Conservation (phyloP, 37 sponge, comb jelly and placozoan species). For the Spongilla lacustris region DNA sequence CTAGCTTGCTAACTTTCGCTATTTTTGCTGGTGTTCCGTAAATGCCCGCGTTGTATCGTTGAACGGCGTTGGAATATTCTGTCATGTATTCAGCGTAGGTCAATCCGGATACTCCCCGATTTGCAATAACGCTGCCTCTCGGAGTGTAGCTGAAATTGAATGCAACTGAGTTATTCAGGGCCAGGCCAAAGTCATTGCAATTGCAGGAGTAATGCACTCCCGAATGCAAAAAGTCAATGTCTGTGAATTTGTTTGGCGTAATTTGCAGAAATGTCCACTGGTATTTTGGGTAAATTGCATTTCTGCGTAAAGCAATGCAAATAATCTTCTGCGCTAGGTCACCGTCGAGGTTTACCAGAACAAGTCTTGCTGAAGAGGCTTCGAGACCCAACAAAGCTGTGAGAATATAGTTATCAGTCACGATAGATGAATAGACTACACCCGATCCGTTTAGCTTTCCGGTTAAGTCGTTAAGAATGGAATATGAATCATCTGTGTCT, state of each 20-base stretch:
- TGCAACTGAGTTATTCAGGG: not conserved
- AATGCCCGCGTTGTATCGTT: not conserved
- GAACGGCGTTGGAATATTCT: not conserved
- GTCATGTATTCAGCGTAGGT: not conserved
- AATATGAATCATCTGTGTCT: not conserved
- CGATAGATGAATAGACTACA: not conserved
- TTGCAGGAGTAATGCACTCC: not conserved
- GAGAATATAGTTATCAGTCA: no score
- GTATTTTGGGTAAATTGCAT: slow-evolving; percentile 3
- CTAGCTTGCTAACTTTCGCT: no score
- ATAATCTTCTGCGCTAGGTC: not conserved
- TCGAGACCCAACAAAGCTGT: not conserved
- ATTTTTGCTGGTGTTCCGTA: not conserved
- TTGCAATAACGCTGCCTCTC: no score
- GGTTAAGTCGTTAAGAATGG: not conserved
- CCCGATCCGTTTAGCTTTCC: not conserved
- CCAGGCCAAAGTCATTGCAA: not conserved
- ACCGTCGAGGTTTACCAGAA: not conserved
- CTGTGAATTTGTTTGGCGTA: not conserved
- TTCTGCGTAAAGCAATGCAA: not conserved
- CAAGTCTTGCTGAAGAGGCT: not conserved
- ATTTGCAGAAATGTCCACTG: slow-evolving; percentile 23
- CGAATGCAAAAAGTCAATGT: not conserved
- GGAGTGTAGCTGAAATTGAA: not conserved
- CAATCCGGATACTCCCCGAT: not conserved